Evolutionary conservation across 1,140 invertebrate genomes (phyloP), one percentile per base, ranked within the genome.

Genomic region (Lordiphosa stackelbergi): DNA sequence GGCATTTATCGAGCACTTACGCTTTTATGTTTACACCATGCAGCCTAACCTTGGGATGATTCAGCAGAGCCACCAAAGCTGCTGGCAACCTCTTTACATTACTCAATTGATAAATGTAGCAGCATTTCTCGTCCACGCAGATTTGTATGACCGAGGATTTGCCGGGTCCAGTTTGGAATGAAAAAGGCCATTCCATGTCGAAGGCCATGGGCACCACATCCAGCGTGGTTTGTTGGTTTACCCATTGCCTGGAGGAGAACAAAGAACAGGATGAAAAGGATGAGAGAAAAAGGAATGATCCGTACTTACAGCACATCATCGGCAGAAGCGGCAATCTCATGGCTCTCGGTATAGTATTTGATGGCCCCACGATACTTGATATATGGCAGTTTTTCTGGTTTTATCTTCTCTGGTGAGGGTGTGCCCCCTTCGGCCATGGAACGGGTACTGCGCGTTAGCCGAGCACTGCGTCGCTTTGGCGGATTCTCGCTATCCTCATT

Each of bases 121-220:
- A 92, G 28, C 88, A 79, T 31, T 83, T 66, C 11, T 87, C 85
- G 34, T 91, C 88, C 4, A 87, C 81, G 64, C 90, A 91, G 46
- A 92, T 88, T 86, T 92, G 92, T 46, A 90, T 90, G 4, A 92
- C 79, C 2, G 91, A 88, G 10, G 91, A 91, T 85, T 90, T 91
- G n/a, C 90, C 90, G 41, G 89, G 86, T 9, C 91, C 90, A 11
- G 89, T 91, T 88, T 91, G 88, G 60, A 90, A 92, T 7, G 84
- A 90, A 63, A 92, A 91, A 7, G 91, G 90, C 91, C 91, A 92
- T 74, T 92, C 91, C 66, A 92, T 87, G 70, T 92, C 92, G 73
- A 92, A 92, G 7, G 91, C 91, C 62, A 92, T 77, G 1, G 90
- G 87, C 31, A 90, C 70, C 13, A 89, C 59, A 10, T 88, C 77